phyloP scores from a whole-genome alignment of 2,888 invertebrate species.

The Drosophila algonquin region DNA sequence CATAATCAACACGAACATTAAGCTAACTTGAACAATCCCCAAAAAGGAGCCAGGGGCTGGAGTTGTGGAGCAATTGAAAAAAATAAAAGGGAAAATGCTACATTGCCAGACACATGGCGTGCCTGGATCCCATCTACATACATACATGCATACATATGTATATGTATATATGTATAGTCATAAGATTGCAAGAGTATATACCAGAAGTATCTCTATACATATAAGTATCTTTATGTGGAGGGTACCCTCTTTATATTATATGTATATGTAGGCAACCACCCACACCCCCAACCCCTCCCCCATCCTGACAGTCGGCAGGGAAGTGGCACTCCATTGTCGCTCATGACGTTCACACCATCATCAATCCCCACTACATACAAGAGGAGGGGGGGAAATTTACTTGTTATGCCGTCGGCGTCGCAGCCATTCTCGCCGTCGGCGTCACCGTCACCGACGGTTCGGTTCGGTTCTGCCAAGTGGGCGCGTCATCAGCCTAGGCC shows the following conservation, averaged over 20 bases:
- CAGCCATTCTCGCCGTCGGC: constrained; percentile 16
- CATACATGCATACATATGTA: background rate
- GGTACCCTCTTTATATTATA: constrained; percentile 12
- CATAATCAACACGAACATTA: constrained; percentile 75
- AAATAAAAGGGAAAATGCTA: constrained; percentile 37
- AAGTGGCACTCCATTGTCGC: constrained; percentile 54
- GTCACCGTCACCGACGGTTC: background rate
- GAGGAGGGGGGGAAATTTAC: constrained; percentile 38
- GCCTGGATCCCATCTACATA: constrained; percentile 28
- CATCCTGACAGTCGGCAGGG: background rate
- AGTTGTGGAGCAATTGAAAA: constrained; percentile 62
- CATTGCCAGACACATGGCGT: constrained; percentile 53
- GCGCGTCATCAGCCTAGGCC: background rate
- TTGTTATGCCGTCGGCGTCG: constrained; percentile 52
- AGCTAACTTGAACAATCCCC: constrained; percentile 55
- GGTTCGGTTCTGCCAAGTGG: background rate
- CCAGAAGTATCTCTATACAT: constrained; percentile 9
- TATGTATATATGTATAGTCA: background rate
- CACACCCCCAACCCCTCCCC: background rate
- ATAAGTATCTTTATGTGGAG: constrained; percentile 16
- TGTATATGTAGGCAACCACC: background rate
- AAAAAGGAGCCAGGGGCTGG: background rate
- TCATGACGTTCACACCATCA: constrained; percentile 49
- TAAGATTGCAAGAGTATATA: constrained; percentile 2
- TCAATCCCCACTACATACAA: constrained; percentile 7